phyloP scores from a whole-genome alignment of 2,113 vertebrate genomes.

The Laticauda colubrina region DNA sequence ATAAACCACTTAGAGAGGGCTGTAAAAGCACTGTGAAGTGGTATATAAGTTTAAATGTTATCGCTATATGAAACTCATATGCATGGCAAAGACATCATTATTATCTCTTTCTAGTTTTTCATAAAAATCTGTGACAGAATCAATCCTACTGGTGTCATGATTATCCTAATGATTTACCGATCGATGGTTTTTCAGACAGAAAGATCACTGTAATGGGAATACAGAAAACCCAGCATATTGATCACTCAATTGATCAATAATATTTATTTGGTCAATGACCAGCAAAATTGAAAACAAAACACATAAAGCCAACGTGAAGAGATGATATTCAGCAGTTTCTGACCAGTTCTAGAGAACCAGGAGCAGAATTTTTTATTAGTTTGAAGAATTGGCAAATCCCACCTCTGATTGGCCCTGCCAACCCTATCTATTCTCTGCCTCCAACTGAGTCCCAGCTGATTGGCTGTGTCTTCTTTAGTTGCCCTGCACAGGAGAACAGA shows the following conservation, averaged over 20 bases:
- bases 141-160: neutral
- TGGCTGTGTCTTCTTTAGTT: too few relatives aligned
- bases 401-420: too few relatives aligned
- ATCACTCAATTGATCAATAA: neutral
- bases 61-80: neutral
- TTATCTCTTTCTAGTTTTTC: neutral
- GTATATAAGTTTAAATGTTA: too few relatives aligned
- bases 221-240: neutral
- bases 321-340: too few relatives aligned
- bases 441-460: too few relatives aligned
- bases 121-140: neutral
- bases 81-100: neutral
- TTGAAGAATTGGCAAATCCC: too few relatives aligned
- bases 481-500: too few relatives aligned
- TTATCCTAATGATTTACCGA: neutral
- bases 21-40: too few relatives aligned
- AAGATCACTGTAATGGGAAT: neutral
- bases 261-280: neutral
- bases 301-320: neutral
- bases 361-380: too few relatives aligned
- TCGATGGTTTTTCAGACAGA: neutral
- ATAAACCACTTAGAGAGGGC: too few relatives aligned
- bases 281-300: neutral
- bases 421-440: too few relatives aligned
- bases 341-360: too few relatives aligned